Evolutionary conservation across 2,888 invertebrate species (phyloP).

Genomic region (Acanthopleura granulata): DNA sequence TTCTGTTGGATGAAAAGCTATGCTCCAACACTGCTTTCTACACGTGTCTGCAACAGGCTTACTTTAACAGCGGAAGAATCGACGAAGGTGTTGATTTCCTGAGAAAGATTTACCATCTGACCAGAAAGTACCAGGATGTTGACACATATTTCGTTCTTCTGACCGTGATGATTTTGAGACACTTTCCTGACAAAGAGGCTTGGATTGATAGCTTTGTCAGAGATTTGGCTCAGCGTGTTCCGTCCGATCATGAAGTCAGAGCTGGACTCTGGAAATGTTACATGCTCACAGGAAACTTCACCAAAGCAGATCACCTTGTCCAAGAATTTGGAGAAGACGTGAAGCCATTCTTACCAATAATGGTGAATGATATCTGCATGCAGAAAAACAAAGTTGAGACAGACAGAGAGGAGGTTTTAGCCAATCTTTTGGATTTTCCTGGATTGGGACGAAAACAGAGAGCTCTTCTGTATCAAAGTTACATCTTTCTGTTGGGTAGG

Average conservation of each 20-base stretch:
- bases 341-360: conserved; percentile 29
- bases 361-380: conserved; percentile 28
- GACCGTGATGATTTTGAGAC: conserved; percentile 33
- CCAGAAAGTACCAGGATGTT: conserved; percentile 33
- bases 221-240: conserved; percentile 29
- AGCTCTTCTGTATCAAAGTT: conserved; percentile 22
- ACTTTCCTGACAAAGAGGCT: conserved; percentile 31
- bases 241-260: conserved; percentile 24
- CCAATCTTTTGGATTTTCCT: conserved; percentile 21
- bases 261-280: conserved; percentile 40
- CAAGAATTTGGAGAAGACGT: conserved; percentile 26
- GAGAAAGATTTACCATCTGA: conserved; percentile 34
- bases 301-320: conserved; percentile 32
- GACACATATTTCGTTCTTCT: conserved; percentile 38
- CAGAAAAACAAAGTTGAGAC: conserved; percentile 27
- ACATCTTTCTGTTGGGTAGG: background rate
- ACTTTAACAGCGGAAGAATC: conserved; percentile 40
- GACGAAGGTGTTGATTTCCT: conserved; percentile 37
- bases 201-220: conserved; percentile 33
- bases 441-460: conserved; percentile 24
- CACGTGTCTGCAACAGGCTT: conserved; percentile 33
- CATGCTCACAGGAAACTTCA: conserved; percentile 35
- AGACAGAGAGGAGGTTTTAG: conserved; percentile 24
- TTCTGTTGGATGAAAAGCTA: conserved; percentile 35
- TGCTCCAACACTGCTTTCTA: conserved; percentile 28